Percentiles rank a stretch among this genome's conserved stretches.
Conservation (phyloP, 2,113 vertebrate genomes). For the Pan paniscus region DNA sequence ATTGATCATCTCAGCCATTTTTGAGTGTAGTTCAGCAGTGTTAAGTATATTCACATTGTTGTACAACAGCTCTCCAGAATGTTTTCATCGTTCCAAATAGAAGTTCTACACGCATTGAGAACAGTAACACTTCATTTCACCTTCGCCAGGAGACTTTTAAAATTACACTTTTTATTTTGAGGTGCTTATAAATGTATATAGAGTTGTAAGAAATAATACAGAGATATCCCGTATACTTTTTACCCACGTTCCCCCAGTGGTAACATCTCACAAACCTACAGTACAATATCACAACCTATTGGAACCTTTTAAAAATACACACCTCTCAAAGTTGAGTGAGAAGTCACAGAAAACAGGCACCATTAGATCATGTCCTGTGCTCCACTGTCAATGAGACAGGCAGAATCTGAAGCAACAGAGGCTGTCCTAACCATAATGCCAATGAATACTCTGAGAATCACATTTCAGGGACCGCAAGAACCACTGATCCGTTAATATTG, state of each 20-base stretch:
- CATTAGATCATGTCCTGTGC: neutral
- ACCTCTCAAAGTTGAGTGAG: neutral
- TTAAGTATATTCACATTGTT: neutral
- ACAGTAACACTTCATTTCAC: neutral
- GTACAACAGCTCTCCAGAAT: neutral
- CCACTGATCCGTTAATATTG: neutral
- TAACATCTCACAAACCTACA: neutral
- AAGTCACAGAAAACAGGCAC: neutral
- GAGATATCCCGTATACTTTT: neutral
- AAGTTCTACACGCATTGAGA: neutral
- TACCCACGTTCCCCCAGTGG: neutral
- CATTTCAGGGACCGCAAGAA: neutral
- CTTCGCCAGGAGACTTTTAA: neutral
- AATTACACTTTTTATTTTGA: conserved; percentile 29
- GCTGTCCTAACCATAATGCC: neutral
- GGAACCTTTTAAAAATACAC: neutral
- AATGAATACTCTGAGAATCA: neutral
- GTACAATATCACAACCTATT: neutral
- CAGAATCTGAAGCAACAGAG: neutral
- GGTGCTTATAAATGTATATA: neutral
- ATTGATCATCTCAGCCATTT: neutral
- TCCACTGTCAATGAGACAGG: neutral
- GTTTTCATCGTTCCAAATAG: neutral
- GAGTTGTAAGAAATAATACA: neutral
- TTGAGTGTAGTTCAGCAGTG: neutral